Conservation (phyloP, 2,113 vertebrate species). For the Arenaria interpres region DNA sequence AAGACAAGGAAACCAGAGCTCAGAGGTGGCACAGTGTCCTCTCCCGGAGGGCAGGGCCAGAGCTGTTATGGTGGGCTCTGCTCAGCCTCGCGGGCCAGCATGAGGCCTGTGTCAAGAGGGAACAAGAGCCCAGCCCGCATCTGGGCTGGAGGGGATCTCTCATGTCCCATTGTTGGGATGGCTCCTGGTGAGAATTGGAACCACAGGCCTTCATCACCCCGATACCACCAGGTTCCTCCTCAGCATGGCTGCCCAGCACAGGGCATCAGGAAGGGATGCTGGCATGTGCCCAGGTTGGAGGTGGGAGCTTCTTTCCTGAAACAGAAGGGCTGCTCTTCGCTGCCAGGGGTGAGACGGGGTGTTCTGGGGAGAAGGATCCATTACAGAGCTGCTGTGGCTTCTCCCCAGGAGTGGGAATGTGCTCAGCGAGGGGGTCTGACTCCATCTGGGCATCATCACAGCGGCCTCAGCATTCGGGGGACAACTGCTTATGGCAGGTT, state of each 20-base stretch:
- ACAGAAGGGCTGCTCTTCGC: background rate
- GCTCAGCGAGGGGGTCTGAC: background rate
- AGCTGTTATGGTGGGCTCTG: background rate
- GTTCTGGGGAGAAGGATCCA: background rate
- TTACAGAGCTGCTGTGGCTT: background rate
- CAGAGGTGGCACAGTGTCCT: rapidly evolving
- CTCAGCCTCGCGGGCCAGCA: background rate
- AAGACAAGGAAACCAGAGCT: background rate
- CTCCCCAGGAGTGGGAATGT: background rate
- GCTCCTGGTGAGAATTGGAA: background rate
- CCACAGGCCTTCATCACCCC: background rate
- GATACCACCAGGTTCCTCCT: background rate
- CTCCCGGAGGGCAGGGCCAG: background rate
- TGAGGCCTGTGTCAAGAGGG: background rate
- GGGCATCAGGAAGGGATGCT: background rate
- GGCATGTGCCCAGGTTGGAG: background rate
- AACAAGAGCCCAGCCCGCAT: background rate
- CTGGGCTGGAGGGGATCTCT: background rate
- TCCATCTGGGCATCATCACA: background rate
- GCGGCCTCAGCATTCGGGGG: background rate
- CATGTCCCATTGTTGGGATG: background rate
- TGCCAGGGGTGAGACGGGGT: background rate
- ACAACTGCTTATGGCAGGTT: background rate
- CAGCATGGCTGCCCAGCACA: background rate
- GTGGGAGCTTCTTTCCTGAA: background rate